These are phyloP conservation scores for Emys orbicularis DNA, from an alignment of 2,797 vertebrate genomes.

Conservation along the genomic window DNA sequence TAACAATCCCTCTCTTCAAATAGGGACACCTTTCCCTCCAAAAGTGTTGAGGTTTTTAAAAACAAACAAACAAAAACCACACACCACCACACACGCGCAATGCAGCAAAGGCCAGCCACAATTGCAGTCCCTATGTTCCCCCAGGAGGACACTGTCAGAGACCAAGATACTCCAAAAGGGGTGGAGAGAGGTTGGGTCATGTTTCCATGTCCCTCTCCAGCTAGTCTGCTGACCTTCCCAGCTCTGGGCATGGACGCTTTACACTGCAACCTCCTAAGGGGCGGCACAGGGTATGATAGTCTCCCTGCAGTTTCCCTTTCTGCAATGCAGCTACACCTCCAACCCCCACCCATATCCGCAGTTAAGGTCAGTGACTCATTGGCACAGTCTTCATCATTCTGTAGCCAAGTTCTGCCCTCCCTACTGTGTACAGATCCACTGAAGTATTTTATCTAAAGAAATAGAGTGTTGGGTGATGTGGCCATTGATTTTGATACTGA, in stretches of 20 bases:
- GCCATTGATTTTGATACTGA: neutral
- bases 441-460: neutral
- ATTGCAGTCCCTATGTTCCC: neutral
- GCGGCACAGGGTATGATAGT: neutral
- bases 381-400: neutral
- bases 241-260: rapidly evolving
- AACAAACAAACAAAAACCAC: neutral
- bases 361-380: neutral
- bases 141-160: neutral
- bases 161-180: neutral
- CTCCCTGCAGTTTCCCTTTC: too few species aligned
- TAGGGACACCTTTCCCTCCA: too few species aligned
- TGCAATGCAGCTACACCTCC: neutral
- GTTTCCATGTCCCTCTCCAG: neutral
- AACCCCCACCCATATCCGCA: neutral
- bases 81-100: too few species aligned
- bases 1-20: too few species aligned
- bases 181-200: neutral
- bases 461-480: neutral
- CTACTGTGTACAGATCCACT: neutral
- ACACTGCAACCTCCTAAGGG: neutral
- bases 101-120: neutral
- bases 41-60: too few species aligned
- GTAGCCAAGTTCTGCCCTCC: neutral
- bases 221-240: neutral